Percentiles rank a stretch among this genome's conserved stretches.
These are phyloP conservation scores for Spea multiplicata DNA, from an alignment of 2,113 vertebrate genomes.

Conservation along the genomic window DNA sequence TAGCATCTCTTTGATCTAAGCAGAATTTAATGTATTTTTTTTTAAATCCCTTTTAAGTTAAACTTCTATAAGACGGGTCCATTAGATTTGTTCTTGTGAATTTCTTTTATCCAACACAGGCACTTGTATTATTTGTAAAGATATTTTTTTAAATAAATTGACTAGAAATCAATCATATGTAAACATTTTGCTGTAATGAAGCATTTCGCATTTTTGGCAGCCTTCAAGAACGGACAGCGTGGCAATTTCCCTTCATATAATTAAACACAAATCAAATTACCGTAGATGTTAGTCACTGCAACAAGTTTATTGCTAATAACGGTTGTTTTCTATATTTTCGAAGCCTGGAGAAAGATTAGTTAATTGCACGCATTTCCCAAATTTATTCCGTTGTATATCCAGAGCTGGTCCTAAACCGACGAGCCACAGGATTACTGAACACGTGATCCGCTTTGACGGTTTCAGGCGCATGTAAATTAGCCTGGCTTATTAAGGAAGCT, in stretches of 20 bases:
- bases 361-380: conserved; percentile 48
- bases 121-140: neutral
- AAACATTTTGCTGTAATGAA: conserved; percentile 38
- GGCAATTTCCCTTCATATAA: conserved; percentile 45
- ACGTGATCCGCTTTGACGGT: conserved; percentile 47
- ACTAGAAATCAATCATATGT: conserved; percentile 28
- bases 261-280: conserved; percentile 48
- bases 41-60: too few relatives aligned
- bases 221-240: conserved; percentile 37
- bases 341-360: conserved; percentile 45
- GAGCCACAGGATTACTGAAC: conserved; percentile 49
- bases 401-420: conserved; percentile 42
- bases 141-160: conserved; percentile 1
- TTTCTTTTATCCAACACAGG: too few relatives aligned
- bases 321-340: conserved; percentile 41
- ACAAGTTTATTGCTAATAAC: conserved; percentile 43
- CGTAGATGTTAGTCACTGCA: conserved; percentile 41
- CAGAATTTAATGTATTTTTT: too few relatives aligned
- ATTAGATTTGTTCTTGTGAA: too few relatives aligned
- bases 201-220: conserved; percentile 44
- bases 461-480: conserved; percentile 47
- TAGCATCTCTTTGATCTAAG: too few relatives aligned
- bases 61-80: too few relatives aligned
- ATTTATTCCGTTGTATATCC: conserved; percentile 40
- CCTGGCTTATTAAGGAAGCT: conserved; percentile 33